Conservation (phyloP, 2,888 invertebrate species). For the Diaprepes abbreviatus region DNA sequence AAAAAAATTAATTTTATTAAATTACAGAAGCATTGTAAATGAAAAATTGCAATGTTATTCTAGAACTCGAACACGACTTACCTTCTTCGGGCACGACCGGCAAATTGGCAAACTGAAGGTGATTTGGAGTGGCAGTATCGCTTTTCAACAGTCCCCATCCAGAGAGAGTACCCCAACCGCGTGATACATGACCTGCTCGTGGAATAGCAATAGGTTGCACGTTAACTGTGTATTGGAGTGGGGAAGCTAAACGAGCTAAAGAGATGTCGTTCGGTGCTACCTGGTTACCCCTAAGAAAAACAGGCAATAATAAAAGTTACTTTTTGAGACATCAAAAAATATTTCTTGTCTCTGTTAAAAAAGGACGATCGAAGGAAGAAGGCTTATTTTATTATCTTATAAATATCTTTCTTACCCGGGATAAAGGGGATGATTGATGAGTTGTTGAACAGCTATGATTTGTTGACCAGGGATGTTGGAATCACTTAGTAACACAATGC, state of each 20-base stretch:
- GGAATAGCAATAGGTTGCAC: constrained; percentile 28
- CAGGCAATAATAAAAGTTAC: no score
- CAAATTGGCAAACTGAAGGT: constrained; percentile 8
- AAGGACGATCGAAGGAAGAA: no score
- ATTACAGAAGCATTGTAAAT: no score
- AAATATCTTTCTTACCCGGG: constrained; percentile 52
- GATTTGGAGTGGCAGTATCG: background rate
- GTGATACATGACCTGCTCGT: no score
- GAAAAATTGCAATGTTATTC: no score
- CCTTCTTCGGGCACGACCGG: constrained; percentile 2
- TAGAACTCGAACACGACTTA: no score
- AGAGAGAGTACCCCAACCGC: constrained; percentile 10
- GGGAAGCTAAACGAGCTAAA: constrained; percentile 65
- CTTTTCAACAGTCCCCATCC: constrained; percentile 27
- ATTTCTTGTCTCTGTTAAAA: no score
- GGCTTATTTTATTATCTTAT: no score
- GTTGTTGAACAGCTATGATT: constrained; percentile 49
- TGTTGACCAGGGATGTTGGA: constrained; percentile 43
- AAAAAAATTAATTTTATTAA: no score
- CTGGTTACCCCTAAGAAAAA: constrained; percentile 2
- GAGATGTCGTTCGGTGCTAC: constrained; percentile 69
- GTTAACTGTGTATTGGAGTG: constrained; percentile 55
- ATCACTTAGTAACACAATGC: constrained; percentile 53
- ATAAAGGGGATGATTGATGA: constrained; percentile 54
- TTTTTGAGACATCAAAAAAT: no score